A percentile compares a stretch with the other conserved stretches of the same genome.
These are phyloP conservation scores for Porites lobata DNA, from an alignment of 92 coral and sea anemone species.

Conservation along the genomic window DNA sequence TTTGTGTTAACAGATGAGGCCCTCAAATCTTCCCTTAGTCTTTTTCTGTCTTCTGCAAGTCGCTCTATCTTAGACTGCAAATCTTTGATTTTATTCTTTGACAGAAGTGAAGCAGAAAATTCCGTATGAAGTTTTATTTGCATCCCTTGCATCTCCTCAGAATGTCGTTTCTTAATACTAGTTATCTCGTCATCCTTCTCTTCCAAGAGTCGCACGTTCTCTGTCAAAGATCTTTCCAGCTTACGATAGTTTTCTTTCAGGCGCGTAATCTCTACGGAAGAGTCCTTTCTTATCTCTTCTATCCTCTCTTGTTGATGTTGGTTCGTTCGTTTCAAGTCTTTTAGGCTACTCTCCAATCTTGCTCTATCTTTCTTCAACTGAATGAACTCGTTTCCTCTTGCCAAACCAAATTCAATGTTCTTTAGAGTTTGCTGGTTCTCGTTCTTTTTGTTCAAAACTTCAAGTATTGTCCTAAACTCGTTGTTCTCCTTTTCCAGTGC, in stretches of 20 bases:
- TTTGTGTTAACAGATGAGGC: slow-evolving; percentile 32
- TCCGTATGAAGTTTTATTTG: slow-evolving; percentile 78
- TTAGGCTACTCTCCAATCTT: slow-evolving; percentile 69
- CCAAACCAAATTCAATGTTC: slow-evolving; percentile 75
- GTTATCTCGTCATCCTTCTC: slow-evolving; percentile 79
- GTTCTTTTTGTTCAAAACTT: slow-evolving; percentile 71
- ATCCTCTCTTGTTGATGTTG: slow-evolving; percentile 77
- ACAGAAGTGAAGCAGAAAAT: slow-evolving; percentile 56
- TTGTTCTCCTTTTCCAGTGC: slow-evolving; percentile 83
- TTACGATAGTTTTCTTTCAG: slow-evolving; percentile 75
- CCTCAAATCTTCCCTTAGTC: slow-evolving; percentile 72
- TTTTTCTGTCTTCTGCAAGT: slow-evolving; percentile 72
- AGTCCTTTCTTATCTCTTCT: slow-evolving; percentile 77
- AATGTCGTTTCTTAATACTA: slow-evolving; percentile 62
- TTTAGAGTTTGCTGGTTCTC: slow-evolving; percentile 65
- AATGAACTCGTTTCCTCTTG: slow-evolving; percentile 76
- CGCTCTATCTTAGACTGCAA: slow-evolving; percentile 75
- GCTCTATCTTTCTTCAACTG: slow-evolving; percentile 72
- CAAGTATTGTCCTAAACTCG: slow-evolving; percentile 85
- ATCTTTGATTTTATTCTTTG: slow-evolving; percentile 76
- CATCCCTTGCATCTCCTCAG: slow-evolving; percentile 70
- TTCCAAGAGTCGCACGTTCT: slow-evolving; percentile 56
- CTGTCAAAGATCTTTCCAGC: slow-evolving; percentile 73
- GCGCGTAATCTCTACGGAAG: slow-evolving; percentile 69
- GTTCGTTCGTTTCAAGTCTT: slow-evolving; percentile 76